Percentiles rank a stretch among this genome's conserved stretches.
Conservation (phyloP, 2,797 vertebrate species). For the Enteromius treurensis region DNA sequence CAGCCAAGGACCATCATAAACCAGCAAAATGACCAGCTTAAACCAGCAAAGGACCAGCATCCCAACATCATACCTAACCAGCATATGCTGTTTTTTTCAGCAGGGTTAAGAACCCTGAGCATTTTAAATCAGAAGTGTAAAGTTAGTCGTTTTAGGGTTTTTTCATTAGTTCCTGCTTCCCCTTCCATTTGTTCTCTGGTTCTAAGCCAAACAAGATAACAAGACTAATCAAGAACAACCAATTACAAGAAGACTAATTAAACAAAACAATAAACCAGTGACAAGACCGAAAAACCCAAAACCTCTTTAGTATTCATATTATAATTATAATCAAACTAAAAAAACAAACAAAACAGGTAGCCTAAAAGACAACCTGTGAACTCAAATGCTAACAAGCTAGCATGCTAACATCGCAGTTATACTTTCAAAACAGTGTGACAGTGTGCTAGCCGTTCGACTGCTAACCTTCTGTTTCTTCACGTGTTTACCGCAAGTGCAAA, state of each 20-base stretch:
- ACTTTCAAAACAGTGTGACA: not conserved
- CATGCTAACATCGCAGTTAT: not conserved
- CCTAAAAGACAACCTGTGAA: not conserved
- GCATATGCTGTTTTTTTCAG: too few relatives aligned
- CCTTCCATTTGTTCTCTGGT: not conserved
- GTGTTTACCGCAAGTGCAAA: slow-evolving; percentile 12
- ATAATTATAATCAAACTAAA: not conserved
- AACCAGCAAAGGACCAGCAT: too few relatives aligned
- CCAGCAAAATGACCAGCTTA: too few relatives aligned
- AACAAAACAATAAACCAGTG: slow-evolving; percentile 12
- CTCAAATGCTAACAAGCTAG: not conserved
- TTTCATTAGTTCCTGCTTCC: not conserved
- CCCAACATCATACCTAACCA: too few relatives aligned
- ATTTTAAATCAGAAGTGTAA: too few relatives aligned
- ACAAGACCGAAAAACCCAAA: slow-evolving; percentile 8
- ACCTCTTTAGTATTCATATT: not conserved
- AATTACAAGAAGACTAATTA: slow-evolving; percentile 16
- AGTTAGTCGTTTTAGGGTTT: not conserved
- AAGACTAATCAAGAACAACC: not conserved
- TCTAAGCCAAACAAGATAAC: slow-evolving; percentile 5
- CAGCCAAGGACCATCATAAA: too few relatives aligned
- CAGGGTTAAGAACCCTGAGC: too few relatives aligned
- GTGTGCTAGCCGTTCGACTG: not conserved
- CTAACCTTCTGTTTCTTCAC: not conserved
- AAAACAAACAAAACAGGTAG: not conserved